These are phyloP conservation scores for Enteromius thamalakanensis DNA, from an alignment of 2,797 vertebrate genomes.

Conservation along the genomic window DNA sequence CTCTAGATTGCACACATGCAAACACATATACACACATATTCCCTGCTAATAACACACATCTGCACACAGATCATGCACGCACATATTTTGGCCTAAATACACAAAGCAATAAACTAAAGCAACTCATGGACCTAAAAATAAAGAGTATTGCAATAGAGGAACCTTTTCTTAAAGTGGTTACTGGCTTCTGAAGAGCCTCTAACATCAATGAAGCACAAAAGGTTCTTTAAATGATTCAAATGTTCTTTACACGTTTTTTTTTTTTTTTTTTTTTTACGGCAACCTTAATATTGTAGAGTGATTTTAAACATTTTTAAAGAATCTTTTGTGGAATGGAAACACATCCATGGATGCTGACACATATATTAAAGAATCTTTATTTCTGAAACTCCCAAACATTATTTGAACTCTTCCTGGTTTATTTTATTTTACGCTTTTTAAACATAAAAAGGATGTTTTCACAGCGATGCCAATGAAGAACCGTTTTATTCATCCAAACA, in stretches of 20 bases:
- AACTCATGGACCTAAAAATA: not conserved
- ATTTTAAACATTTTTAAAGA: not conserved
- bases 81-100: not conserved
- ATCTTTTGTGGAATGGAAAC: not conserved
- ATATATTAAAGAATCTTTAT: not conserved
- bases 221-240: not conserved
- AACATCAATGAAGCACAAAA: not conserved
- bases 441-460: not conserved
- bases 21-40: constrained; percentile 19
- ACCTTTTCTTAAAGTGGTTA: not conserved
- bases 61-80: constrained; percentile 36
- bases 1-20: constrained; percentile 54
- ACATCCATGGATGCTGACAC: not conserved
- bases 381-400: not conserved
- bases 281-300: not conserved
- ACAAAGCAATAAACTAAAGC: not conserved
- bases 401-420: not conserved
- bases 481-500: not conserved
- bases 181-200: not conserved
- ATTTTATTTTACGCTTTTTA: not conserved
- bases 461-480: not conserved
- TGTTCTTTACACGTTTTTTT: not conserved
- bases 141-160: not conserved
- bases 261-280: too few species aligned
- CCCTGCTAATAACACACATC: constrained; percentile 46